Evolutionary conservation across 2,797 vertebrate species (phyloP).

Genomic region (Myoxocephalus aenaeus): DNA sequence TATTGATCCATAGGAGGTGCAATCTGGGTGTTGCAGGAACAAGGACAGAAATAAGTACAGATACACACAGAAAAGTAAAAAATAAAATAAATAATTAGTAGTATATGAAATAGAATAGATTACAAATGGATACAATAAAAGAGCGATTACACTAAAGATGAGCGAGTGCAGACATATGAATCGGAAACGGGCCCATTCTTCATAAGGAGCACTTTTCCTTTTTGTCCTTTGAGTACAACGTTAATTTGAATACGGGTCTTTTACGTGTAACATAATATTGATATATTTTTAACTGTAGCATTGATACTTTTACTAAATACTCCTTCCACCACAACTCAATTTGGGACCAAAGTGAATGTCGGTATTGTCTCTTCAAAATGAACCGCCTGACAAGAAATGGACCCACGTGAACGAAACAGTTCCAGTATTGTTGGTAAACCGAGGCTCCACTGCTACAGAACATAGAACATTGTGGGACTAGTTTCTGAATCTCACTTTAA

Average conservation of each 20-base stretch:
- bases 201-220: not conserved
- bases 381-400: rapidly evolving
- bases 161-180: too few relatives aligned
- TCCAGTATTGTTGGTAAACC: rapidly evolving
- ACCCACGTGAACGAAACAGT: too few relatives aligned
- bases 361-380: not conserved
- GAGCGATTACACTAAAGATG: too few relatives aligned
- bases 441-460: not conserved
- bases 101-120: too few relatives aligned
- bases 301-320: not conserved
- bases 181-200: not conserved
- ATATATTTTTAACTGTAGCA: not conserved
- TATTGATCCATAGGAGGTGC: not conserved
- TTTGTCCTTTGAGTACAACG: not conserved
- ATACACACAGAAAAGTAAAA: too few relatives aligned
- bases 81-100: not conserved
- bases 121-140: too few relatives aligned
- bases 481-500: not conserved
- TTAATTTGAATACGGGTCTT: not conserved
- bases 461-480: conserved; percentile 23
- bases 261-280: not conserved
- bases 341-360: not conserved
- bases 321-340: not conserved
- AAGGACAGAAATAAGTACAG: not conserved
- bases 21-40: not conserved